phyloP scores from a whole-genome alignment of 2,888 invertebrate genomes.

The Heliconius erato region DNA sequence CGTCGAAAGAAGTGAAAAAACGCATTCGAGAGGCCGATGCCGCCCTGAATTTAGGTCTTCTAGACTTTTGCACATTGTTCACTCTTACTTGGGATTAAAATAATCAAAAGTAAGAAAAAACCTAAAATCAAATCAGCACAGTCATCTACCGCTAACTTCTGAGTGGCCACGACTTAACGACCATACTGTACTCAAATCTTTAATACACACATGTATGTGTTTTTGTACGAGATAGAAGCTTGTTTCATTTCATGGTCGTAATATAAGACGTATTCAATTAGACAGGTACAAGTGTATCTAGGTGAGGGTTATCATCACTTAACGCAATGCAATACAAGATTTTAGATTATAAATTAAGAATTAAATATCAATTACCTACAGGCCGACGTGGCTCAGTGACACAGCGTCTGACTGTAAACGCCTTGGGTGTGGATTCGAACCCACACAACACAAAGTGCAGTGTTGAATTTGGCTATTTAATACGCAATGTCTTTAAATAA shows the following conservation, averaged over 20 bases:
- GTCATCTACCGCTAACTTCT: not conserved
- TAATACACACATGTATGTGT: not conserved
- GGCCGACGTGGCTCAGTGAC: no score
- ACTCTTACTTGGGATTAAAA: not conserved
- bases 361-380: not conserved
- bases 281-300: not conserved
- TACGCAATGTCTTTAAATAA: no score
- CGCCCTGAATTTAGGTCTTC: not conserved
- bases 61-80: not conserved
- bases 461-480: no score
- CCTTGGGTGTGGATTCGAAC: no score
- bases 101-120: not conserved
- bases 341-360: not conserved
- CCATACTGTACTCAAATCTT: not conserved
- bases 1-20: not conserved
- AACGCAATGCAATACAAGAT: not conserved
- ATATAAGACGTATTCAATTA: not conserved
- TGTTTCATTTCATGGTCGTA: constrained; percentile 1
- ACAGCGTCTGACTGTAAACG: no score
- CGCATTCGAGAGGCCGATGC: not conserved
- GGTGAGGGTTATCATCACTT: constrained; percentile 8
- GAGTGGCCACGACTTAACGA: not conserved
- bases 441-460: no score
- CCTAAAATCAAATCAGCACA: not conserved
- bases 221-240: not conserved